Base-by-base conservation (phyloP, 1,140 invertebrate species). In the Bombus confusus region DNA sequence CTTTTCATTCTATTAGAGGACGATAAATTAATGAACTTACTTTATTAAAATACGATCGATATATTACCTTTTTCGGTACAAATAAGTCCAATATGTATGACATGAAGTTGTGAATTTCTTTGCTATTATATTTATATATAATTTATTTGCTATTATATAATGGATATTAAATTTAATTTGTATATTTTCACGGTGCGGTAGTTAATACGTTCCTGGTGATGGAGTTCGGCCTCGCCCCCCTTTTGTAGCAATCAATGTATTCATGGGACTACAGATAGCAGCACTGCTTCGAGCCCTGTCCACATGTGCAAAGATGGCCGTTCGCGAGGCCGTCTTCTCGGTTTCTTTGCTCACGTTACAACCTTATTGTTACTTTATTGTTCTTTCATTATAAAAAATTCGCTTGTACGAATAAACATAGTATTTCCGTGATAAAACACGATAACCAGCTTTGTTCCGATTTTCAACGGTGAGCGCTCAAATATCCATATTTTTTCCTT, bases 301-400 rank as follows among this genome's bases (percentile, higher is more conserved):
- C 93, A 93, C 92, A 93, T 92, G 91, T 93, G 87, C 92, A 93
- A 93, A 93, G 90, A 93, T 93, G 93, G 93, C 93, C 86, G 86
- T 90, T 85, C 74, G 82, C 85, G 87, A 92, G 90, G 87, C 87
- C 82, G 87, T 83, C 34, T 74, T 81, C 62, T 88, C 87, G 80
- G 34, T 87, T 84, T 71, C 62, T 87, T 88, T 75, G 69, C 64
- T 86, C 81, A 69, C 43, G 77, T 90, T 80, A 22, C 34, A 81
- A 64, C 59, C 57, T 75, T 77, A 28, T 62, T 87, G 77, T 87
- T 77, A 34, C 66, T 47, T 57, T 71, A 59, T 59, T 34, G 69
- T 89, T 57, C 52, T 43, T 13, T 39, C 64, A 4, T 84, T 72
- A 1, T 89, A 62, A 86, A 88, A 81, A 52, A 81, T 52, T 39